Evolutionary conservation across 2,797 vertebrate species (phyloP), one percentile per base, ranked within the genome.

Genomic region (Onychomys arenicola): DNA sequence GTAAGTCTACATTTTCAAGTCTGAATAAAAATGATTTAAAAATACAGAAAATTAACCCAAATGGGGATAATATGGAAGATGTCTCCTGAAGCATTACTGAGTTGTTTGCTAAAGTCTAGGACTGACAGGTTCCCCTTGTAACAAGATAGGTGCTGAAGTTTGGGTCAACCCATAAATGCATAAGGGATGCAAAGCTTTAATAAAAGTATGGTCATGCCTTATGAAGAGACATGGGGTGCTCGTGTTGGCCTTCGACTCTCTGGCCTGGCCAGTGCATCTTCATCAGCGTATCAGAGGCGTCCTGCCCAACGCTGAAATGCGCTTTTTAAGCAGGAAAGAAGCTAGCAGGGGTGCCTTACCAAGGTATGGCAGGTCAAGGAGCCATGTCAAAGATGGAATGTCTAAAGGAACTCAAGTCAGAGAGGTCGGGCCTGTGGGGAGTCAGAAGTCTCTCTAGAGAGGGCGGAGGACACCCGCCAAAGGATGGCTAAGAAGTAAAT

Each of bases 11-110:
- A 69, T n/a, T 55, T 95, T 81, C 91, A 80, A 34, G 2, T 91
- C 83, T 92, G 7, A 85, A 85, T 93, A 88, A 93, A 77, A 93
- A 46, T 37, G 25, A 40, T 85, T 76, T 40, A 57, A 85, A 88
- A 76, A 40, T 29, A 13, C 43, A 78, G 57, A 85, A 76, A 91
- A 69, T 57, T 37, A 85, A 71, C 34, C 32, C 6, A 46, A 52
- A n/a, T 8, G 25, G 32, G 32, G 6, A 11, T 34, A 61, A 55
- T 1, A 37, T 65, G 7, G 21, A 81, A 67, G 78, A 32, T 0
- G 1, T 21, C 40, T 63, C 49, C 6, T 40, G 52, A 40, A 52
- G 27, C 21, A 37, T 52, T 63, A 65, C 69, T 75, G 75, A 59
- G 37, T 69, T n/a, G 1, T 37, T 63, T 63, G 65, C 25, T 37